Evolutionary conservation across 2,797 vertebrate species (phyloP), one percentile per base, ranked within the genome.

Genomic region (Hoplostethus mediterraneus): DNA sequence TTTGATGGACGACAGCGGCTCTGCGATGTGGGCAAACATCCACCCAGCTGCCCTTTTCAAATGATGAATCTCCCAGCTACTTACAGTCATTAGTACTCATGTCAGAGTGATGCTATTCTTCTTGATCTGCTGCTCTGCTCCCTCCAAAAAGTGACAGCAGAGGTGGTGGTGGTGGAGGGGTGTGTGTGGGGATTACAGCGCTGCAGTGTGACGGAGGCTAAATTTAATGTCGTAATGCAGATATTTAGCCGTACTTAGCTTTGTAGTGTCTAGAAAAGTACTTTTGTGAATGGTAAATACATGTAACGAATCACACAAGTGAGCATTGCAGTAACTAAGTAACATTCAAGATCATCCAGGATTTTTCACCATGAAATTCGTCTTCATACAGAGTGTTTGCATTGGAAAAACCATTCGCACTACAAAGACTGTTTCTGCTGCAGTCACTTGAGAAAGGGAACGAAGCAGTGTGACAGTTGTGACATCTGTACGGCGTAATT

Each of bases 1-100:
- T 75, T 77, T 88, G 83, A 88, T 84, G 70, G 84, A 86, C 67
- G 67, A 48, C 51, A 45, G 61, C 40, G 64, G 63, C 60, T 82
- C 71, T 40, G 61, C 12, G 33, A 74, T 72, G 71, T 70, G 56
- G 52, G 40, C 52, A 73, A 75, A 63, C 67, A 59, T 82, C 73
- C 74, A 80, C 65, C 47, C 65, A 77, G 71, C 52, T 61, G 83
- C 75, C 84, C 77, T 89, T 91, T 89, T 62, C 47, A 77, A 61
- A 70, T 77, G 70, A 89, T 54, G 53, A 84, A 87, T 74, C 11
- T 44, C 64, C 33, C 38, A 17, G 17, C 36, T 51, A 28, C 14
- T 11, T 14, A 17, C 21, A 51, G 28, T 71, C 66, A 52, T 79
- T 49, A n/a, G 55, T 38, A 56, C 33, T 67, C 33, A 48, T 63